Conservation (phyloP, 2,888 invertebrate species). For the Amphipyra tragopoginis region DNA sequence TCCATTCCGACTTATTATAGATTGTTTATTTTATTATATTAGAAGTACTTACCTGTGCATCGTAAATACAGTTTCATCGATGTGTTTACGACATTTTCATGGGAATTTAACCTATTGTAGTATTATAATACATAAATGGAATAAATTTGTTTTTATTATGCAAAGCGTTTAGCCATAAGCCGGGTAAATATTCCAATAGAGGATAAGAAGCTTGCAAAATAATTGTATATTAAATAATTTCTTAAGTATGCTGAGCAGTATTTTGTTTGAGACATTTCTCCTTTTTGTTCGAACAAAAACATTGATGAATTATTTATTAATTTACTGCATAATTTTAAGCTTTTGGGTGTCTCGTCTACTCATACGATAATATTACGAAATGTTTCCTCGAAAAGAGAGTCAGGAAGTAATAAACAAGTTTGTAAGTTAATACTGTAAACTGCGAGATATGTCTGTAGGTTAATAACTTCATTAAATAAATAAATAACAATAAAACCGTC, state of each 20-base stretch:
- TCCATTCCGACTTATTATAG: conserved; percentile 6
- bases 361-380: too few relatives aligned
- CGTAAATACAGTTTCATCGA: conserved; percentile 15
- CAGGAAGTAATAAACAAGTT: too few relatives aligned
- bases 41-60: not conserved
- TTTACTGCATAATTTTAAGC: too few relatives aligned
- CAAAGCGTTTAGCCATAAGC: not conserved
- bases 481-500: conserved; percentile 46
- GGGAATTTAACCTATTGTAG: conserved; percentile 24
- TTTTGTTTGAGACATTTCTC: too few relatives aligned
- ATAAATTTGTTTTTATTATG: conserved; percentile 11
- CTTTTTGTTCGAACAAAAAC: too few relatives aligned
- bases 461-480: conserved; percentile 50
- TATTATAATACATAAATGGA: conserved; percentile 10
- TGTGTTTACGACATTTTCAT: conserved; percentile 23
- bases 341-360: too few relatives aligned
- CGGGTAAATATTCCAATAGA: not conserved
- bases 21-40: conserved; percentile 10
- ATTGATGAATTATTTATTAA: too few relatives aligned
- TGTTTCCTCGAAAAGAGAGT: too few relatives aligned
- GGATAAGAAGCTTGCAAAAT: too few relatives aligned
- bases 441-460: conserved; percentile 15
- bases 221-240: not conserved
- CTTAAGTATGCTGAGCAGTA: not conserved
- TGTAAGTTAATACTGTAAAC: conserved; percentile 6